phyloP scores from a whole-genome alignment of 1,140 invertebrate genomes.

The Aphis gossypii region DNA sequence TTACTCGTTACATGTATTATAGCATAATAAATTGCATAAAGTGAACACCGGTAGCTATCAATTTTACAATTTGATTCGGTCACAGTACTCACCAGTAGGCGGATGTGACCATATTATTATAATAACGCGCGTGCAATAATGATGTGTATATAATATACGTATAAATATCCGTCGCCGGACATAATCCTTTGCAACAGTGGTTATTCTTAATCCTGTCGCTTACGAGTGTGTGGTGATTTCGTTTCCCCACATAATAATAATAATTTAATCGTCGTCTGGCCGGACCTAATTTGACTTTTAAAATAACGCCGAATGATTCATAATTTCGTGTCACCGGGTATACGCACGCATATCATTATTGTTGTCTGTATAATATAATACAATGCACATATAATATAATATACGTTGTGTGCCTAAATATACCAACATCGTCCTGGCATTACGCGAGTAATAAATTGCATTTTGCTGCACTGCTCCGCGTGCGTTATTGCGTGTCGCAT shows the following conservation, averaged over 20 bases:
- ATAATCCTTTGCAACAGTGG: conserved; percentile 37
- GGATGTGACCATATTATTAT: background rate
- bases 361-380: background rate
- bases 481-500: background rate
- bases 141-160: background rate
- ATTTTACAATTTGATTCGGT: conserved; percentile 3
- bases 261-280: conserved; percentile 5
- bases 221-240: background rate
- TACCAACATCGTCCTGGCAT: background rate
- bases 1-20: background rate
- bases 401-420: background rate
- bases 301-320: conserved; percentile 33
- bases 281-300: conserved; percentile 52
- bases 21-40: background rate
- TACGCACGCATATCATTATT: background rate
- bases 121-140: background rate
- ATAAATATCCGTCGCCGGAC: background rate
- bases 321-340: background rate
- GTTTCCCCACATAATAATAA: background rate
- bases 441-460: background rate
- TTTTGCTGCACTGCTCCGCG: background rate
- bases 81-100: background rate
- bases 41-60: background rate
- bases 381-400: background rate
- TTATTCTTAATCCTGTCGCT: conserved; percentile 39